Evolutionary conservation across 2,797 vertebrate genomes (phyloP), one percentile per base, ranked within the genome.

Genomic region (Brachyalestes nurse): DNA sequence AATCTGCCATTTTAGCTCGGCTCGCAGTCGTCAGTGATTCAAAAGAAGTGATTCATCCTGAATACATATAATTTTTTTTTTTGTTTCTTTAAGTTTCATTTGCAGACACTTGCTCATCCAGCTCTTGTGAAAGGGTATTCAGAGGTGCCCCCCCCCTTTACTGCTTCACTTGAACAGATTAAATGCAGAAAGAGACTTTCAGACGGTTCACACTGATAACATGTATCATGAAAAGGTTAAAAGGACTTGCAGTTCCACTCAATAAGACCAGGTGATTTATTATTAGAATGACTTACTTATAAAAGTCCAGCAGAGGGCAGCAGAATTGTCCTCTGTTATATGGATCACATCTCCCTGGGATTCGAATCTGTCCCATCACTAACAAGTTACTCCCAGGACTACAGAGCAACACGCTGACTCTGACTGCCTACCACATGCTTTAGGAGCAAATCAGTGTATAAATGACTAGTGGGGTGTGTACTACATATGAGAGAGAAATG

Each of bases 251-350:
- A 23, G 51, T 5, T 19, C 4, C 6, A 19, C 53, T 21, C n/a
- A 57, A 21, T 57, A 6, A 21, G 55, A 9, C 55, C 9, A n/a
- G 6, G 45, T 8, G 17, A 3, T 53, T 74, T 6, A 7, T 51
- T 58, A 2, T 45, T 19, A 61, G 7, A 76, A 1, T 23, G 21
- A 21, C 25, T 7, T 66, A 57, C 66, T 21, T 57, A 23, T 1
- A 69, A 4, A 49, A 9, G 19, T 12, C 67, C 85, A 82, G 62
- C 65, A 86, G 84, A 69, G 82, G 78, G 69, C 78, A 57, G 51
- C 40, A 42, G 2, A 17, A 60, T 25, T n/a, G 21, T 58, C 25
- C 13, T 58, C 9, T 58, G 28, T 17, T n/a, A 14, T 64, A 7
- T 16, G 34, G 6, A 25, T 6, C 28, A 6, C 28, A 34, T 25